Evolutionary conservation across 2,888 invertebrate species (phyloP).

Genomic region (Trissolcus brochymenae): DNA sequence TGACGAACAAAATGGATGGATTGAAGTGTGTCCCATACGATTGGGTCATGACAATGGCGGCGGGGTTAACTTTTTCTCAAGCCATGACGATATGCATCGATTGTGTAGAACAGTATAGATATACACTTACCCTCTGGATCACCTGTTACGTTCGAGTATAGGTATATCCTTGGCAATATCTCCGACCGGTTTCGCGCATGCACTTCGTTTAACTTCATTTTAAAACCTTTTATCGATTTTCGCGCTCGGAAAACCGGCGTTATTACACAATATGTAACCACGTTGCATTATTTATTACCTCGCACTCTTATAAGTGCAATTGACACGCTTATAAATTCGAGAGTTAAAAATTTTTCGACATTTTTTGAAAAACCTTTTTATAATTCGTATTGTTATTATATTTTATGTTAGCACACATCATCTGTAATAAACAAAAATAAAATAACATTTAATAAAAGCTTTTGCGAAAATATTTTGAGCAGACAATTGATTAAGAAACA

Average conservation of each 20-base stretch:
- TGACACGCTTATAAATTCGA: constrained; percentile 17
- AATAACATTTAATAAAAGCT: no score
- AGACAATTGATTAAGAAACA: no score
- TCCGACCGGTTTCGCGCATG: constrained; percentile 33
- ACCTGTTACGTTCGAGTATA: constrained; percentile 60
- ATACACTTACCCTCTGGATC: constrained; percentile 62
- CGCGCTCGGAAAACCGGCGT: constrained; percentile 29
- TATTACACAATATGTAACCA: constrained; percentile 33
- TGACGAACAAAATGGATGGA: no score
- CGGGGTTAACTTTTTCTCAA: constrained; percentile 52
- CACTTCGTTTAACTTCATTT: constrained; percentile 37
- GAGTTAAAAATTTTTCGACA: background rate
- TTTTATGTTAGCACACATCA: no score
- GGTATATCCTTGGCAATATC: constrained; percentile 51
- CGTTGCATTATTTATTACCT: constrained; percentile 39
- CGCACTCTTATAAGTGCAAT: constrained; percentile 20
- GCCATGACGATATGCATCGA: constrained; percentile 27
- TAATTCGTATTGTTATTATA: background rate
- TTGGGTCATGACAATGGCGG: constrained; percentile 45
- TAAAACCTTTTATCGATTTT: constrained; percentile 38
- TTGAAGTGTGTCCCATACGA: constrained; percentile 29
- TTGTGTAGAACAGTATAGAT: constrained; percentile 59
- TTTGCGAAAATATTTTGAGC: no score
- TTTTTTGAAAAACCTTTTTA: background rate
- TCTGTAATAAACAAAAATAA: no score